Evolutionary conservation across 2,113 vertebrate species (phyloP).

Genomic region (Burhinus bistriatus): DNA sequence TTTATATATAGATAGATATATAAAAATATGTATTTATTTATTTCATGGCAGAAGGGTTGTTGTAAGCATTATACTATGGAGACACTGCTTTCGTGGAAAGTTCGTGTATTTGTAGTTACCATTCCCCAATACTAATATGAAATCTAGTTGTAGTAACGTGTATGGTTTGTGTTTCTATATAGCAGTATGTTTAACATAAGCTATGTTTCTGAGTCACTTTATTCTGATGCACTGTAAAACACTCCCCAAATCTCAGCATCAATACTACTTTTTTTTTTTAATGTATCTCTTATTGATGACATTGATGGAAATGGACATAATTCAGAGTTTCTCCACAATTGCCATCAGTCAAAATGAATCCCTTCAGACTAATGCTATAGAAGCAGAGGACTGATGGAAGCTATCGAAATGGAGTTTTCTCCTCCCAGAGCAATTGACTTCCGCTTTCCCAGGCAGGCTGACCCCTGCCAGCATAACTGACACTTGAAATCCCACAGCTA

Average conservation of each 20-base stretch:
- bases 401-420: constrained; percentile 33
- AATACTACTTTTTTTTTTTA: background rate
- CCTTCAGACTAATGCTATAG: constrained; percentile 28
- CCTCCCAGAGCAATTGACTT: constrained; percentile 1
- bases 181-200: background rate
- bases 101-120: background rate
- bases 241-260: constrained; percentile 42
- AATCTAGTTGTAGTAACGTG: background rate
- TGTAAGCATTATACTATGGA: background rate
- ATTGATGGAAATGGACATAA: constrained; percentile 10
- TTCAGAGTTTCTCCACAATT: background rate
- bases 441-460: constrained; percentile 1
- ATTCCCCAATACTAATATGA: background rate
- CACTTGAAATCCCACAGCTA: constrained; percentile 53
- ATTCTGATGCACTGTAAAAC: background rate
- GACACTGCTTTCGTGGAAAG: background rate
- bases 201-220: background rate
- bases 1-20: background rate
- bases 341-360: constrained; percentile 21
- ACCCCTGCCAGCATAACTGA: constrained; percentile 14
- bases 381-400: constrained; percentile 7
- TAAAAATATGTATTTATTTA: background rate
- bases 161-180: background rate
- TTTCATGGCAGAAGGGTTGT: background rate
- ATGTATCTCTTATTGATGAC: constrained; percentile 45